Conservation (phyloP, 2,888 invertebrate species). For the Drosophila putrida region DNA sequence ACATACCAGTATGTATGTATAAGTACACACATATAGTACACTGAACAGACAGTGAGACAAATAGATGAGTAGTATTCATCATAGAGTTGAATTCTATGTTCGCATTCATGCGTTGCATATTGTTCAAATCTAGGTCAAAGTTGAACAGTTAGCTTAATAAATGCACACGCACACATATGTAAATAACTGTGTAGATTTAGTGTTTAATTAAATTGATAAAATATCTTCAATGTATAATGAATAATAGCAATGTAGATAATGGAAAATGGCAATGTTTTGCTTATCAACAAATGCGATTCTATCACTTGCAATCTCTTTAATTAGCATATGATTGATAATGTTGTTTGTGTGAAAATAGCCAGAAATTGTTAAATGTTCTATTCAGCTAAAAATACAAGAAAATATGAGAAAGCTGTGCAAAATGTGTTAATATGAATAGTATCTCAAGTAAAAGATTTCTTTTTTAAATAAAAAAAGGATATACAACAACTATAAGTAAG, state of each 20-base stretch:
- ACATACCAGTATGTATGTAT: background rate
- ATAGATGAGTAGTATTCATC: conserved; percentile 22
- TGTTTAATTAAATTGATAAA: conserved; percentile 7
- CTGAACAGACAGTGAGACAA: conserved; percentile 1
- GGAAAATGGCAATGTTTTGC: background rate
- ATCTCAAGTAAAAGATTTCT: no score
- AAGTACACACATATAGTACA: background rate
- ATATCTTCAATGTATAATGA: background rate
- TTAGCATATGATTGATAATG: background rate
- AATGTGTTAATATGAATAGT: background rate
- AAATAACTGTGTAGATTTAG: background rate
- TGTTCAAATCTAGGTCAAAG: conserved; percentile 49
- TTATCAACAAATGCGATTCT: conserved; percentile 7
- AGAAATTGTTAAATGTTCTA: background rate
- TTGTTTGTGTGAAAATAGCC: background rate
- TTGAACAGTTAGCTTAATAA: conserved; percentile 35
- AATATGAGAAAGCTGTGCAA: conserved; percentile 9
- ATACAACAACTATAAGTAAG: no score
- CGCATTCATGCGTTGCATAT: conserved; percentile 43
- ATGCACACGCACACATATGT: conserved; percentile 14
- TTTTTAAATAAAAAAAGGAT: no score
- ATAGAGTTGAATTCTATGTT: conserved; percentile 24
- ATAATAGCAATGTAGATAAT: background rate
- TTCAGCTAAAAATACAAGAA: background rate
- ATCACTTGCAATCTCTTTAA: conserved; percentile 2